phyloP scores from a whole-genome alignment of 2,888 invertebrate species.

The Nasonovia ribisnigri region DNA sequence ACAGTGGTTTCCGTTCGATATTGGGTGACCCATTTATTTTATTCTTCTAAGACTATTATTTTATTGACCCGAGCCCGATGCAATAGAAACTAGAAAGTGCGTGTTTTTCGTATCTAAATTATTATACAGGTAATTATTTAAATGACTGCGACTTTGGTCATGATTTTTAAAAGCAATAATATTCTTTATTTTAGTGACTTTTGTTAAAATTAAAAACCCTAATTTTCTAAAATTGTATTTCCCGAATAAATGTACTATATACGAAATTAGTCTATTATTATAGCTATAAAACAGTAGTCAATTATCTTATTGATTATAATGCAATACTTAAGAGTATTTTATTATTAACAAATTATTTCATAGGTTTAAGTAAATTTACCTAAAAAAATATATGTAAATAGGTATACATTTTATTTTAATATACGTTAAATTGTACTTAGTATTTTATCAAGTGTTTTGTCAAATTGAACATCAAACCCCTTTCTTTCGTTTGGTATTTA shows the following conservation, averaged over 20 bases:
- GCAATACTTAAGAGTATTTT: not conserved
- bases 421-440: not conserved
- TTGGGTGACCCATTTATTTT: slow-evolving; percentile 3
- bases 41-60: slow-evolving; percentile 3
- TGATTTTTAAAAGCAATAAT: not conserved
- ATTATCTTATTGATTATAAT: not conserved
- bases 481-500: not conserved
- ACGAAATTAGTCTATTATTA: not conserved
- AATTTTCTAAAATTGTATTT: not conserved
- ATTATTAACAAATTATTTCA: not conserved
- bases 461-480: not conserved
- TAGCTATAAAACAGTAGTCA: not conserved
- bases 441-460: not conserved
- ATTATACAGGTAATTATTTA: not conserved
- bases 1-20: not conserved
- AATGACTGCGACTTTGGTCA: not conserved
- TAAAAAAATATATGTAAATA: not conserved
- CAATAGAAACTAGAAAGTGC: not conserved
- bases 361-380: not conserved
- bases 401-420: not conserved
- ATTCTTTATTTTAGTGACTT: not conserved
- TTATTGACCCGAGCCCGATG: not conserved
- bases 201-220: not conserved
- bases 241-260: not conserved
- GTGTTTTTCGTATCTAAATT: not conserved